Percentiles rank a stretch among this genome's conserved stretches.
Conservation (phyloP, 2,113 vertebrate genomes). For the Trematocara marginatum region DNA sequence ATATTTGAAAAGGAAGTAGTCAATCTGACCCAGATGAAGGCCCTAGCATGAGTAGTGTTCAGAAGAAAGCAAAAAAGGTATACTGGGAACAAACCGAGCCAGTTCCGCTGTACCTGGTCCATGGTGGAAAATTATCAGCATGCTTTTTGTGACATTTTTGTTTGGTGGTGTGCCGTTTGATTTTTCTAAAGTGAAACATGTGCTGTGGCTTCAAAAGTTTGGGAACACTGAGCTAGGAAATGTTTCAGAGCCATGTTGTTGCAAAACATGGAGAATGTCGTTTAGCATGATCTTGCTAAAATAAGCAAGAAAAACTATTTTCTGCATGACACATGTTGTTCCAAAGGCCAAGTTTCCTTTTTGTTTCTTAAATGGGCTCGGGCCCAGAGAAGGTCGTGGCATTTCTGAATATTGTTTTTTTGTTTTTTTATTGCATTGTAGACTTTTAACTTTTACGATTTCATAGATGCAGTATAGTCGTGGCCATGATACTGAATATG, state of each 20-base stretch:
- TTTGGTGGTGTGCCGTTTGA: neutral
- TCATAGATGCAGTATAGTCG: neutral
- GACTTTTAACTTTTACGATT: neutral
- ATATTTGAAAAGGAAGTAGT: neutral
- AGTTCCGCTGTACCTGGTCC: neutral
- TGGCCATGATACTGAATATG: neutral
- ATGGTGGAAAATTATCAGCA: neutral
- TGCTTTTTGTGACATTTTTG: neutral
- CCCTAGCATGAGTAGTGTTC: neutral
- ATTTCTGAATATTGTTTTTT: neutral
- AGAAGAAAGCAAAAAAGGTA: neutral
- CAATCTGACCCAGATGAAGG: neutral
- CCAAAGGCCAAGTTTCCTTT: neutral
- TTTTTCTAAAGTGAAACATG: neutral
- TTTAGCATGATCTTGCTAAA: neutral
- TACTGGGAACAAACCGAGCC: neutral
- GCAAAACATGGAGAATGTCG: neutral
- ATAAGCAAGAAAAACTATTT: neutral
- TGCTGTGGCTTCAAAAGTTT: neutral
- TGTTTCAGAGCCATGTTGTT: neutral
- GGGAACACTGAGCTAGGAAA: neutral
- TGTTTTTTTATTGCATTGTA: rapidly evolving
- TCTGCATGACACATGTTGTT: neutral
- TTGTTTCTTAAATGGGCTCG: neutral
- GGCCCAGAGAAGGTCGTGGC: neutral